Conservation (phyloP, 2,797 vertebrate genomes). For the Hypotaenidia okinawae region DNA sequence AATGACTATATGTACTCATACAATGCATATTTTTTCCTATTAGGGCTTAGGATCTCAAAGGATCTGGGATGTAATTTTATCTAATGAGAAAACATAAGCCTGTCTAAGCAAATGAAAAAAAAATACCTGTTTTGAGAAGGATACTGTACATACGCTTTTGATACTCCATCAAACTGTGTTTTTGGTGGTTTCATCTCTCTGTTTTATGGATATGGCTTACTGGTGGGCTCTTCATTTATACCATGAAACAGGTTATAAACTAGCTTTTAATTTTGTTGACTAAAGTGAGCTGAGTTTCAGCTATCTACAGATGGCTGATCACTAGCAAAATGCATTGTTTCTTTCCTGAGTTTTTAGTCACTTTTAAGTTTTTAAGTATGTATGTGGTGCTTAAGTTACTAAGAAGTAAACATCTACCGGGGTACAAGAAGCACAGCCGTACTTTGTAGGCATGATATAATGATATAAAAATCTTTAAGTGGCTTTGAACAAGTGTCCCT, state of each 20-base stretch:
- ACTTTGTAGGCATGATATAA: not conserved
- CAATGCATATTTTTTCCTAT: not conserved
- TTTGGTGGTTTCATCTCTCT: not conserved
- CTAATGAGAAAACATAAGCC: not conserved
- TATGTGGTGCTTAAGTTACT: not conserved
- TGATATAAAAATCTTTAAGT: not conserved
- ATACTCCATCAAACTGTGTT: not conserved
- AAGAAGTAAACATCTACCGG: not conserved
- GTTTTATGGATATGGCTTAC: not conserved
- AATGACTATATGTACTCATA: not conserved
- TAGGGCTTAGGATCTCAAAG: not conserved
- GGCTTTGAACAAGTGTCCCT: not conserved
- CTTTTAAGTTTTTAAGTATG: not conserved
- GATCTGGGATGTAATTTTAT: not conserved
- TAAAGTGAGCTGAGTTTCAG: not conserved
- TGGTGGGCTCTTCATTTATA: conserved; percentile 1
- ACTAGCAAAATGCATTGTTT: not conserved
- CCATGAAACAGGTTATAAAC: conserved; percentile 15
- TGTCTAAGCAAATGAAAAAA: not conserved
- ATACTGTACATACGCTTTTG: fast-evolving
- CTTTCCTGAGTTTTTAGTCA: not conserved
- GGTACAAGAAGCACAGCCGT: not conserved
- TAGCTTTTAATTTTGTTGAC: conserved; percentile 7
- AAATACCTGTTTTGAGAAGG: not conserved
- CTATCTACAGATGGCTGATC: not conserved